Evolutionary conservation across 2,113 vertebrate genomes (phyloP).

Genomic region (Paramisgurnus dabryanus): DNA sequence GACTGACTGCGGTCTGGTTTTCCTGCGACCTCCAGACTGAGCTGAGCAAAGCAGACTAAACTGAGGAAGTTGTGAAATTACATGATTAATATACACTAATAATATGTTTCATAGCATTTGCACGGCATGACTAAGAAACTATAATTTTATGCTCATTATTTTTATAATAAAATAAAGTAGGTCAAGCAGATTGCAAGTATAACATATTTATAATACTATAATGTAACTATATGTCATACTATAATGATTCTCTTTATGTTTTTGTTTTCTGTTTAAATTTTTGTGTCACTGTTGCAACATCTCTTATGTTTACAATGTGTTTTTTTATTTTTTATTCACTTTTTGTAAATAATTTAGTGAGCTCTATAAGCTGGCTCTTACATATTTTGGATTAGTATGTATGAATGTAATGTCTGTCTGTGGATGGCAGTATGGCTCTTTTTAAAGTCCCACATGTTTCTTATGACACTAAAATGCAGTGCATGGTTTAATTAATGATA

Average conservation of each 20-base stretch:
- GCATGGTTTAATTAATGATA: background rate
- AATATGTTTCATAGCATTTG: background rate
- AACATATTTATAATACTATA: background rate
- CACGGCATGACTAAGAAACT: background rate
- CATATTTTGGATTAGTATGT: background rate
- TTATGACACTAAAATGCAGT: background rate
- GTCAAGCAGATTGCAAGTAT: background rate
- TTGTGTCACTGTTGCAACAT: background rate
- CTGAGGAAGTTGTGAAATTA: conserved; percentile 2
- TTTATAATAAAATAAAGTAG: background rate
- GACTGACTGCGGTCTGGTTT: conserved; percentile 65
- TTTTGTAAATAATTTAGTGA: background rate
- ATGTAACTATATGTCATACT: background rate
- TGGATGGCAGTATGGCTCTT: background rate
- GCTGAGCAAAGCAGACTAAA: background rate
- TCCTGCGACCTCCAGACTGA: conserved; percentile 37
- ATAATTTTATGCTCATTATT: background rate
- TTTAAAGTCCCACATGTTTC: background rate
- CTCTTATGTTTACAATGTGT: background rate
- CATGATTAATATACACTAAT: background rate
- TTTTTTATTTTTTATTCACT: background rate
- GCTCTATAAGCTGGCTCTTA: background rate
- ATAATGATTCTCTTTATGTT: background rate
- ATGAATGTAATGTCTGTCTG: background rate
- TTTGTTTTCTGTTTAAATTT: background rate